Evolutionary conservation across 2,888 invertebrate genomes (phyloP), one percentile per base, ranked within the genome.

Genomic region (Hydropsyche betteni): DNA sequence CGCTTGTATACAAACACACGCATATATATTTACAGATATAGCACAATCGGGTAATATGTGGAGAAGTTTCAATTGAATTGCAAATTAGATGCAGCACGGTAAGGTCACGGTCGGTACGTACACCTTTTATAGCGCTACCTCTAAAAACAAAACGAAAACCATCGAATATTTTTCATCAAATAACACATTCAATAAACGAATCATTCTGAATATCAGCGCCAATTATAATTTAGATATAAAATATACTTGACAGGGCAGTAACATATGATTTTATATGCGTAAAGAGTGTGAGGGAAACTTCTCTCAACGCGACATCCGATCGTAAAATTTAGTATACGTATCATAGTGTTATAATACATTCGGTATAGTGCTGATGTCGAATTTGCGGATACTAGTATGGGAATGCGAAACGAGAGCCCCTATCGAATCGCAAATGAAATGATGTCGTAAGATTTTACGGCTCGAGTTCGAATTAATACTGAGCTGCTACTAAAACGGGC

Each of bases 91-190:
- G 64, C 64, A 64, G 34, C 34, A 10, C 12, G n/a, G 8, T 55
- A 64, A 64, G 64, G 64, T 64, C 64, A 64, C 64, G 64, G 64
- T 64, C 64, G 64, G 64, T 36, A 64, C 64, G 10, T 36, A 36
- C 64, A 36, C 36, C 64, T 64, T 64, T 64, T 64, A 36, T 55
- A 55, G 6, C 64, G 36, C 8, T 64, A 16, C 64, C 36, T 36
- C 34, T 12, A 64, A 58, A 64, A 44, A 24, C 24, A 24, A 24
- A 24, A 24, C 24, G 24, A 24, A 24, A 24, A 24, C 2, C 24
- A 24, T 24, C 24, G 1, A 24, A 24, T 24, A 24, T 24, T 24
- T 24, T 24, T 24, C 24, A 24, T 24, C 24, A 24, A 24, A 24
- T 24, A 24, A 24, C 2, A 24, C 2, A 24, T 24, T 24, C 24